Evolutionary conservation across 2,797 vertebrate genomes (phyloP).

Genomic region (Pangasius larnaudii): DNA sequence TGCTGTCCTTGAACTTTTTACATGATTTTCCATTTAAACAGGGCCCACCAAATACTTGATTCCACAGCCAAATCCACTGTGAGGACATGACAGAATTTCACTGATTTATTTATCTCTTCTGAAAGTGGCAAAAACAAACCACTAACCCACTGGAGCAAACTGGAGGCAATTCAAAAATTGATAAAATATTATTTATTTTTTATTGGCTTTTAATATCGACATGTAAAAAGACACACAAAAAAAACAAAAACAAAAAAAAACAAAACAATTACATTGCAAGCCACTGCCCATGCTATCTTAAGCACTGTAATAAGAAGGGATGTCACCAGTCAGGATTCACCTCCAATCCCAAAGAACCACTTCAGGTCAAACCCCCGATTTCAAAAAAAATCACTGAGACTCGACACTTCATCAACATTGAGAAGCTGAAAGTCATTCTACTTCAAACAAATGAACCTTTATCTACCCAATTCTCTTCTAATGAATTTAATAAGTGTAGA

Average conservation of each 20-base stretch:
- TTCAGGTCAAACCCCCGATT: constrained; percentile 36
- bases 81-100: constrained; percentile 37
- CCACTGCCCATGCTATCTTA: constrained; percentile 80
- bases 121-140: constrained; percentile 67
- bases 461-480: constrained; percentile 29
- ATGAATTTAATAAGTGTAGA: constrained; percentile 17
- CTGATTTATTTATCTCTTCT: constrained; percentile 34
- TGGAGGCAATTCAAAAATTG: constrained; percentile 80
- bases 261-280: constrained; percentile 82
- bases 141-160: constrained; percentile 74
- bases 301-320: constrained; percentile 72
- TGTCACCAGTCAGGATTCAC: constrained; percentile 66
- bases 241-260: constrained; percentile 65
- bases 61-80: constrained; percentile 24
- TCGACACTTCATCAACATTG: constrained; percentile 52
- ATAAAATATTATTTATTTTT: constrained; percentile 85
- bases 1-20: constrained; percentile 74
- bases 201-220: constrained; percentile 86
- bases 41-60: constrained; percentile 66
- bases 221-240: constrained; percentile 72
- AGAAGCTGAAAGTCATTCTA: constrained; percentile 36
- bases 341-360: constrained; percentile 52
- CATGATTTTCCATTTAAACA: constrained; percentile 73
- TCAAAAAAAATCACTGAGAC: constrained; percentile 58
- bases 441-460: constrained; percentile 40